These are phyloP conservation scores for Tapirus terrestris DNA, from an alignment of 2,113 vertebrate species.

Conservation along the genomic window DNA sequence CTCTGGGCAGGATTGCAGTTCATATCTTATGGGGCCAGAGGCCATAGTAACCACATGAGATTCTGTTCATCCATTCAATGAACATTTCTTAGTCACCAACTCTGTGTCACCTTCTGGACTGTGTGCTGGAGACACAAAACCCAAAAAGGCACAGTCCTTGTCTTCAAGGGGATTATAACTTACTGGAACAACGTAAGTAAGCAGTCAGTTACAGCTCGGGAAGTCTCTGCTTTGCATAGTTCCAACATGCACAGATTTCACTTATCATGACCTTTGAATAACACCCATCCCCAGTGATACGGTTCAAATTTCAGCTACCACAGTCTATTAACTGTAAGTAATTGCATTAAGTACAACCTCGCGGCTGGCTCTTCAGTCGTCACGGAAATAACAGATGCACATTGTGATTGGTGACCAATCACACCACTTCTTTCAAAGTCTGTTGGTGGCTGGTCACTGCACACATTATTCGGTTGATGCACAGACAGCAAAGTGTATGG, in stretches of 20 bases:
- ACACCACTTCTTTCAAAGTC: not conserved
- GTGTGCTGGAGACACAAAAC: not conserved
- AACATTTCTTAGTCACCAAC: not conserved
- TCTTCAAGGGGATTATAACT: not conserved
- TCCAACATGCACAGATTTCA: not conserved
- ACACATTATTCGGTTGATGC: accelerated
- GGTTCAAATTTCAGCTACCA: not conserved
- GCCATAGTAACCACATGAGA: not conserved
- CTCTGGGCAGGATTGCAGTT: no score
- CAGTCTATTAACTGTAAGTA: not conserved
- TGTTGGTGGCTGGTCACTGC: not conserved
- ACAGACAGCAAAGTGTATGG: not conserved
- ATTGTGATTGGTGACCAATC: accelerated
- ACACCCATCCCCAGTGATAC: not conserved
- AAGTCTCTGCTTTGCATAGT: not conserved
- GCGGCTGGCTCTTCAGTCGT: not conserved
- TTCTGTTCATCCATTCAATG: not conserved
- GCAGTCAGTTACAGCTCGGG: not conserved
- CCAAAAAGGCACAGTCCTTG: not conserved
- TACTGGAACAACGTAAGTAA: not conserved
- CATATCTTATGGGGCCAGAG: no score
- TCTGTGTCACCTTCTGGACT: not conserved
- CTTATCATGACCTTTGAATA: not conserved
- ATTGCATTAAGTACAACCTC: not conserved
- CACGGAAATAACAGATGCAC: not conserved